Evolutionary conservation across 2,888 invertebrate genomes (phyloP), one percentile per base, ranked within the genome.

Genomic region (Chrysodeixis includens): DNA sequence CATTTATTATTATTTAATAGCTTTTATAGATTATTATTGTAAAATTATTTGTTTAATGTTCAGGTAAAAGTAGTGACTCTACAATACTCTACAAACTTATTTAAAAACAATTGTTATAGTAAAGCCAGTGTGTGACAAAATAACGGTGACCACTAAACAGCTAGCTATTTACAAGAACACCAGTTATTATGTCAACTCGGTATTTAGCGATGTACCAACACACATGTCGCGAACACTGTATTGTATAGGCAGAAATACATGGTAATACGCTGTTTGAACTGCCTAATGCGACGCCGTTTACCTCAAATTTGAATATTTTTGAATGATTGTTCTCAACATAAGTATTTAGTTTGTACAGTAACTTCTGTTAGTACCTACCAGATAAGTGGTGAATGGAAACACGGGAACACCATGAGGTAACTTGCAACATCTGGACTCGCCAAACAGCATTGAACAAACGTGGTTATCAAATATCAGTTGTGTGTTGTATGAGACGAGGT

Each of bases 161-260:
- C 58, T 16, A 35, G n/a, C 14, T 10, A 56, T 73, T 66, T 62
- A 32, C 12, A 9, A n/a, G 35, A 77, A 57, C 16, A 62, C 52
- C 56, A 10, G 53, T 22, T 26, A 66, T 74, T 72, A 72, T 0
- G 20, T 46, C 62, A 32, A 60, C 30, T 59, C 72, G 72, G 76
- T 72, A 60, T 77, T 77, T 74, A 46, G 62, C 66, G 53, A 12
- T 22, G 54, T 46, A n/a, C 56, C 30, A 22, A n/a, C 22, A 30
- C 20, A 54, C 2, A 5, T 32, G 20, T 20, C 44, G 30, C 44
- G 10, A 44, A 35, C 69, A 16, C 46, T 1, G 8, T 30, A 18
- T 44, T 18, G 53, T 30, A 18, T 9, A 3, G 3, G 7, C 6
- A 22, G 52, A 20, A 14, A 52, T 59, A 32, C 14, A 44, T n/a